These are phyloP conservation scores for Oncopeltus fasciatus DNA, from an alignment of 1,140 invertebrate species.

Conservation along the genomic window DNA sequence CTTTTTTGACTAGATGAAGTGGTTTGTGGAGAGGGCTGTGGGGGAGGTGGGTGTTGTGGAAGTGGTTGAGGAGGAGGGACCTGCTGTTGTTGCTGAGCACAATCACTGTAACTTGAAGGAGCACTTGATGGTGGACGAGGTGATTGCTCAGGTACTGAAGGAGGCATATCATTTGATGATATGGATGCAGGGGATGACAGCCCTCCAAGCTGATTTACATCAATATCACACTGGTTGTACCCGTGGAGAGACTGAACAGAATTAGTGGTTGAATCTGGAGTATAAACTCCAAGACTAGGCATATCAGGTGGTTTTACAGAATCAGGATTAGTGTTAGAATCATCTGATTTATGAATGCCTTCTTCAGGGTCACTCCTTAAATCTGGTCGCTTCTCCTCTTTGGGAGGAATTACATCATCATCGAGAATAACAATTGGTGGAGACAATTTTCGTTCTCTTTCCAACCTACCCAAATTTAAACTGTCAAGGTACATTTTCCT, in stretches of 20 bases:
- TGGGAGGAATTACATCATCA: constrained; percentile 15
- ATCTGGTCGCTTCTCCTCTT: neutral
- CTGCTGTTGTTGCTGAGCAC: constrained; percentile 27
- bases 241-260: constrained; percentile 64
- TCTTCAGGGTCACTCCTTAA: neutral
- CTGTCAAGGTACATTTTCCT: no score
- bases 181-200: constrained; percentile 70
- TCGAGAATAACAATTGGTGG: constrained; percentile 25
- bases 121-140: constrained; percentile 17
- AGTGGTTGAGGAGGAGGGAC: constrained; percentile 30
- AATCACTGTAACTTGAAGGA: constrained; percentile 23
- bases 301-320: constrained; percentile 43
- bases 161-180: constrained; percentile 60
- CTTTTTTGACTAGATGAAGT: neutral
- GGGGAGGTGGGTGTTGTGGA: constrained; percentile 30
- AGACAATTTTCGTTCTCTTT: constrained; percentile 11
- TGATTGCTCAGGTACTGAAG: constrained; percentile 20
- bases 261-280: constrained; percentile 68
- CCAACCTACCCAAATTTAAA: no score
- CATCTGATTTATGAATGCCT: constrained; percentile 7
- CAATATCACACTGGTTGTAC: constrained; percentile 59
- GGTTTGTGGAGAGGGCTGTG: constrained; percentile 18
- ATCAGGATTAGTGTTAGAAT: constrained; percentile 26
- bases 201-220: constrained; percentile 58
- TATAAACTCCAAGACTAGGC: constrained; percentile 66